Base-by-base conservation (phyloP, 2,113 vertebrate species). In the Pongo abelii region DNA sequence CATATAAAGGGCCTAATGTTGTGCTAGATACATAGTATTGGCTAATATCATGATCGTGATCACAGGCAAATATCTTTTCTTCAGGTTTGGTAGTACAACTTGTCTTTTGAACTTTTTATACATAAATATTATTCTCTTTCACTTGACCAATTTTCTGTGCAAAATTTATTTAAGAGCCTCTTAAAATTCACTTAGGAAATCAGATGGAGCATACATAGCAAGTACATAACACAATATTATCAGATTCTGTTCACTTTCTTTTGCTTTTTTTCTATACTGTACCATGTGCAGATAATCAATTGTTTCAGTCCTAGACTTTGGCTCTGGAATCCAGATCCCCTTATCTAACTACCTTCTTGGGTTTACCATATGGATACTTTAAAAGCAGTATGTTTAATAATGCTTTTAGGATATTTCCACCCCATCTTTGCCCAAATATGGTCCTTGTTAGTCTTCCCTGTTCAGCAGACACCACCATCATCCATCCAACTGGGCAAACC, bases 151-250 rank as follows among this genome's bases (percentile, higher is more conserved):
- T 40, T 59, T 89, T 93, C 46, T 72, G 43, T 23, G 64, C 18
- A 32, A 64, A 55, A 85, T 61, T 88, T 94, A 11, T 85, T 78
- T 92, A n/a, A 52, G 80, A 55, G 14, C 11, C 25, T 17, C n/a
- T 94, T 90, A 70, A 93, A 93, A 88, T 74, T 57, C 27, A 75
- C 6, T 89, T 40, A 95, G 43, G 20, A 89, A 78, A 87, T 57
- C 55, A 88, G 40, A 85, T 48, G 61, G 61, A 61, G 0, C 79
- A 14, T 38, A 88, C 88, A 69, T 84, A 67, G 86, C 40, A 91
- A 57, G n/a, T 86, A 59, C 70, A 74, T 69, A 59, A 87, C 69
- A 75, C 67, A 79, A 64, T 55, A 89, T 57, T 30, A 83, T 92
- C 35, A 77, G 25, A 88, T 64, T 59, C 25, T 64, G 72, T 74